These are phyloP conservation scores for Ctenicera cuprea DNA, from an alignment of 2,888 invertebrate species.

Conservation along the genomic window DNA sequence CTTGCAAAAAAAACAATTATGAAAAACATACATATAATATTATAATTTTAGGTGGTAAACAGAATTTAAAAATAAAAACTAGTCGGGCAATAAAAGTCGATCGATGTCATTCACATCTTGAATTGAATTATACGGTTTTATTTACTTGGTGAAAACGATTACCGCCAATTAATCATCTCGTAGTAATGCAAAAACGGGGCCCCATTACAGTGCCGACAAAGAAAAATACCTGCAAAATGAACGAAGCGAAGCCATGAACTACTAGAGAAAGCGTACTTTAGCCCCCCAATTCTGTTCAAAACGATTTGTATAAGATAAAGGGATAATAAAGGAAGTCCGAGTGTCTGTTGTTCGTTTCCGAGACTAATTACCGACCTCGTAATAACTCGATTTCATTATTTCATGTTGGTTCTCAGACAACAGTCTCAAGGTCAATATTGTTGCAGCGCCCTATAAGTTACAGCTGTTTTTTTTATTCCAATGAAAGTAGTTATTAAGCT, in stretches of 20 bases:
- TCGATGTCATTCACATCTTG: not conserved
- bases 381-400: conserved; percentile 48
- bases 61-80: not conserved
- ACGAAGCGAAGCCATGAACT: not conserved
- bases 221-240: conserved; percentile 9
- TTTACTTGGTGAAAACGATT: not conserved
- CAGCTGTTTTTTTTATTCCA: conserved; percentile 19
- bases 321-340: conserved; percentile 63
- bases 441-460: conserved; percentile 25
- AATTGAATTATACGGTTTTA: not conserved
- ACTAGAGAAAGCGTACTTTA: conserved; percentile 21
- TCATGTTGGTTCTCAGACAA: conserved; percentile 48
- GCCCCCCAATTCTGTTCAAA: conserved; percentile 39
- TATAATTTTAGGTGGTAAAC: not conserved
- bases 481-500: conserved; percentile 4
- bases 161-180: not conserved
- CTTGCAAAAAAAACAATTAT: conserved; percentile 9
- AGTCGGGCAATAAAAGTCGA: not conserved
- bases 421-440: conserved; percentile 53
- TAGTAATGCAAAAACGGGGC: not conserved
- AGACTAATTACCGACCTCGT: conserved; percentile 59
- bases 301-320: conserved; percentile 52
- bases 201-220: not conserved
- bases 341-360: conserved; percentile 61
- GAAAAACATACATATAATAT: not conserved